phyloP scores from a whole-genome alignment of 92 coral and sea anemone genomes.

The Siderastrea radians region DNA sequence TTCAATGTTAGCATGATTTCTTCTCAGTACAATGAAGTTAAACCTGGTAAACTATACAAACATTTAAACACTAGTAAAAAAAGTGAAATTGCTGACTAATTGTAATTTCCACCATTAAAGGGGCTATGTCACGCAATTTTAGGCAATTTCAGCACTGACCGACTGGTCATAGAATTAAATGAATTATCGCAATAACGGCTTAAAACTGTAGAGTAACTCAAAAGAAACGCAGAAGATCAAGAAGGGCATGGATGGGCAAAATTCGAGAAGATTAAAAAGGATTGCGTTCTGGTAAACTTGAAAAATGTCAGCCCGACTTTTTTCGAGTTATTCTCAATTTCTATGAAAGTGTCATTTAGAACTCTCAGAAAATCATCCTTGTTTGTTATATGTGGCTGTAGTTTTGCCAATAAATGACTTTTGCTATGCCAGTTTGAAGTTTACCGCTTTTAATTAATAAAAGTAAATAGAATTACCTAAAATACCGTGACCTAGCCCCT shows the following conservation, averaged over 20 bases:
- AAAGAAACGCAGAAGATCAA: not conserved
- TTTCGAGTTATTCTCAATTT: not conserved
- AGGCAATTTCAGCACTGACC: not conserved
- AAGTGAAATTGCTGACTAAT: too few relatives aligned
- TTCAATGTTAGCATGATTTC: slow-evolving; percentile 7
- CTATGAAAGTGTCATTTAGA: not conserved
- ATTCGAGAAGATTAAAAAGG: slow-evolving; percentile 8
- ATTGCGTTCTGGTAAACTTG: slow-evolving; percentile 11
- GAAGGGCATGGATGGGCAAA: slow-evolving; percentile 26
- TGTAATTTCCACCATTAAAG: not conserved
- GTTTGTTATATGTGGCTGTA: slow-evolving; percentile 7
- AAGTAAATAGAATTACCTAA: slow-evolving; percentile 3
- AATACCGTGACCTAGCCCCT: slow-evolving; percentile 11
- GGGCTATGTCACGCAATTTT: slow-evolving; percentile 18
- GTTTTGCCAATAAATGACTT: slow-evolving; percentile 4
- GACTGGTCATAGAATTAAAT: too few relatives aligned
- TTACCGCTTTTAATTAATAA: not conserved
- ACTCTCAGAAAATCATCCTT: not conserved
- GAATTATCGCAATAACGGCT: too few relatives aligned
- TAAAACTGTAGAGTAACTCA: not conserved
- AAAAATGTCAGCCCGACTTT: not conserved
- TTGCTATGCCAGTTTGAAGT: slow-evolving; percentile 9
- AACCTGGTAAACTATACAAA: slow-evolving; percentile 55
- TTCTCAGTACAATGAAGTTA: slow-evolving; percentile 21
- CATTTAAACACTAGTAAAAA: not conserved